Base-by-base conservation (phyloP, 1,140 invertebrate species). In the Trichonephila clavata region DNA sequence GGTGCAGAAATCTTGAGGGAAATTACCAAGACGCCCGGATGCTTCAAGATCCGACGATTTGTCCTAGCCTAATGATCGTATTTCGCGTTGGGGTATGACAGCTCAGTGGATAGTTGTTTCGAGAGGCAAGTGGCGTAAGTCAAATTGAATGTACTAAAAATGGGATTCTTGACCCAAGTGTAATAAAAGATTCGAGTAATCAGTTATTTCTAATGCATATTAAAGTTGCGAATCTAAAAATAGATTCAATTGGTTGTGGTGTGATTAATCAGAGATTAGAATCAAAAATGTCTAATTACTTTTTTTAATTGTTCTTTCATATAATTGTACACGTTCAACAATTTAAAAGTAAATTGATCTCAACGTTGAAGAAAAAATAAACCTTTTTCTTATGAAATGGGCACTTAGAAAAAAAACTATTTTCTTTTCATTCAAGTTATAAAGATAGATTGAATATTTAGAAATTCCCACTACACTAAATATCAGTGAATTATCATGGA, bases 1-100 rank as follows among this genome's bases (percentile, higher is more conserved):
- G 77, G 90, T 86, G 91, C 83, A 24, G 83, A 86, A 92, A 92
- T 92, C 91, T 92, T 92, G 61, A 92, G 91, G 91, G 91, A 92
- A 92, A 92, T 92, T 92, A 92, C 91, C n/a, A 77, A 92, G 83
- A 83, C 90, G 43, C 77, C 90, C 90, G 80, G 90, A 92, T 92
- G 90, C 90, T 65, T 92, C 81, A 63, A 84, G 90, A 92, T 92
- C 68, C 90, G 90, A 91, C 90, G 90, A 91, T 91, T 91, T 91
- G 90, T 91, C 90, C 90, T 84, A 63, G 43, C 50, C 24, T 90
- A 90, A 90, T 90, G 89, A 90, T 90, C 89, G 89, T 90, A 90
- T 90, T 90, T 90, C 71, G 89, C 68, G 68, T 60, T 60, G 57
- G 43, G 59, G 71, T 89, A 89, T 89, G 89, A 81, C 89, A 90